A percentile compares a stretch with the other conserved stretches of the same genome.
Evolutionary conservation across 2,113 vertebrate genomes (phyloP).

Genomic region (Festucalex cinctus): DNA sequence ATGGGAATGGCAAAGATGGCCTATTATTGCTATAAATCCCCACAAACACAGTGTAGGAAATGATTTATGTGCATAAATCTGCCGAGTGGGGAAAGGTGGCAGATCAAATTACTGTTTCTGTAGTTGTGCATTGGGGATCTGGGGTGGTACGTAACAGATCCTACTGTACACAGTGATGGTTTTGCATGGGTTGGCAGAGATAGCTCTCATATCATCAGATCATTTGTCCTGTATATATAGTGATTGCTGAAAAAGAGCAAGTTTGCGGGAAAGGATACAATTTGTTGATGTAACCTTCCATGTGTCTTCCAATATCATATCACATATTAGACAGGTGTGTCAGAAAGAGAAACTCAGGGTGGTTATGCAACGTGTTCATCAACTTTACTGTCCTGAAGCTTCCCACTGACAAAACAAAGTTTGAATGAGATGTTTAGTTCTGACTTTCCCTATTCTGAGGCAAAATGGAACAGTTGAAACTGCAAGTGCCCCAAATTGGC

Average conservation of each 20-base stretch:
- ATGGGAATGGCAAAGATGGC: conserved; percentile 71
- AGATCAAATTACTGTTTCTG: conserved; percentile 68
- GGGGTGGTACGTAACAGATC: conserved; percentile 68
- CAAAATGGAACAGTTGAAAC: too few relatives aligned
- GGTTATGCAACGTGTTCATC: conserved; percentile 9
- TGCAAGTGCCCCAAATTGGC: too few relatives aligned
- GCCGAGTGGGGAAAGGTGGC: conserved; percentile 61
- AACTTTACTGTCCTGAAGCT: conserved; percentile 7
- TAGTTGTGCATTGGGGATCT: conserved; percentile 72
- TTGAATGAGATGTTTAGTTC: neutral
- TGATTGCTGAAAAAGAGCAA: conserved; percentile 46
- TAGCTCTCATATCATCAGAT: conserved; percentile 63
- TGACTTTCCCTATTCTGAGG: too few relatives aligned
- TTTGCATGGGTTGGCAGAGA: conserved; percentile 71
- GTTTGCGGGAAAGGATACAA: conserved; percentile 24
- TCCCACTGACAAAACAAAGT: conserved; percentile 4
- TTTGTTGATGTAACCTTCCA: conserved; percentile 33
- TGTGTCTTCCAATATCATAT: conserved; percentile 14
- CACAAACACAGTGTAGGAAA: conserved; percentile 74
- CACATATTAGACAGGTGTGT: conserved; percentile 24
- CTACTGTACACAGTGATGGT: conserved; percentile 63
- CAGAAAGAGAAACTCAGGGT: neutral
- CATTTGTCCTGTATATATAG: conserved; percentile 57
- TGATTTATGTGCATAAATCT: conserved; percentile 75
- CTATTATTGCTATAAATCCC: conserved; percentile 73